Evolutionary conservation across 2,888 invertebrate species (phyloP).

Genomic region (Agrotis ipsilon): DNA sequence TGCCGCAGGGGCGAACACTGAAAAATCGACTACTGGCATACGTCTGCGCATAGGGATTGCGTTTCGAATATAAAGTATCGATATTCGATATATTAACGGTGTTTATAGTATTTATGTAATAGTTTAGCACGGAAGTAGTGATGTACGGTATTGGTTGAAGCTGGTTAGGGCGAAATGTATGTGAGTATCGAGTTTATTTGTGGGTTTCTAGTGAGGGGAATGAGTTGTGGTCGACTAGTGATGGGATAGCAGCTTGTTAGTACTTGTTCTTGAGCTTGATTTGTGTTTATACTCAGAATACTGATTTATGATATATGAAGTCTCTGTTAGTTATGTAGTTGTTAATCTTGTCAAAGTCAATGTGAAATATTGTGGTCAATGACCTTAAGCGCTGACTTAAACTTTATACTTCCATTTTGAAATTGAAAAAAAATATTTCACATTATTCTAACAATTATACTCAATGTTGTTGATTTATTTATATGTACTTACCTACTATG

Average conservation of each 20-base stretch:
- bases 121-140: conserved; percentile 53
- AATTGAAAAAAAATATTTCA: no score
- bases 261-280: conserved; percentile 18
- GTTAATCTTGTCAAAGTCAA: conserved; percentile 6
- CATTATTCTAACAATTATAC: no score
- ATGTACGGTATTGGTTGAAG: conserved; percentile 51
- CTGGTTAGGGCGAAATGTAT: conserved; percentile 44
- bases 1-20: conserved; percentile 68
- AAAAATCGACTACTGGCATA: conserved; percentile 71
- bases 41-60: conserved; percentile 65
- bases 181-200: conserved; percentile 42
- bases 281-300: conserved; percentile 27
- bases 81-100: conserved; percentile 63
- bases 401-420: no score
- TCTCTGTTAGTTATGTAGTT: not conserved
- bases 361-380: not conserved
- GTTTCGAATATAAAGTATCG: conserved; percentile 59
- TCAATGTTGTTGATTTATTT: no score
- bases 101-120: conserved; percentile 57
- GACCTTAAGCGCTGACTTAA: no score
- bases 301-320: conserved; percentile 12
- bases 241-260: conserved; percentile 33
- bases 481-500: no score
- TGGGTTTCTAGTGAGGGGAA: conserved; percentile 48
- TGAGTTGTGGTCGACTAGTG: conserved; percentile 43